Conservation (phyloP, 1,140 invertebrate genomes). For the Uloborus diversus region DNA sequence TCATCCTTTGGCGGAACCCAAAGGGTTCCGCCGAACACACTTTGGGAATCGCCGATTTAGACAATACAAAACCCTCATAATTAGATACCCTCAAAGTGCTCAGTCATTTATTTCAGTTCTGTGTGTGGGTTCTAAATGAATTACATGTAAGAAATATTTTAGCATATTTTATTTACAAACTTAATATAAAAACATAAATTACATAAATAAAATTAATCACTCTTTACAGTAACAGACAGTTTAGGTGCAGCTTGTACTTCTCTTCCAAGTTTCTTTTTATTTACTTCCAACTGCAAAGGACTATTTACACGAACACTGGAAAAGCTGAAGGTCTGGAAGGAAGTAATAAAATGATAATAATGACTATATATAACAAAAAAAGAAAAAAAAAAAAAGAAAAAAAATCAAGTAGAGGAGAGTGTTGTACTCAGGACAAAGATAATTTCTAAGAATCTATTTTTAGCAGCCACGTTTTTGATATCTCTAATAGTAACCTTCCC, state of each 20-base stretch:
- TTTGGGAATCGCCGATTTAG: too few relatives aligned
- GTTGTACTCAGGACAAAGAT: not conserved
- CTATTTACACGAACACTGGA: constrained; percentile 78
- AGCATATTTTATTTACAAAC: not conserved
- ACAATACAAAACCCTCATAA: too few relatives aligned
- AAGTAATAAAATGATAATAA: constrained; percentile 40
- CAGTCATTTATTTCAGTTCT: too few relatives aligned
- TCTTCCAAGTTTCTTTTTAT: constrained; percentile 76
- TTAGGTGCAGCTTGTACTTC: constrained; percentile 75
- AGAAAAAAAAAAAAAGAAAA: not conserved
- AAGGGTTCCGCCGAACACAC: too few relatives aligned
- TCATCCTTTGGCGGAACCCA: too few relatives aligned
- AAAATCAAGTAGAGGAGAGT: not conserved
- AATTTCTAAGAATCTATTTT: too few relatives aligned
- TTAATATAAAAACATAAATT: constrained; percentile 5
- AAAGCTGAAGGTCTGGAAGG: constrained; percentile 76
- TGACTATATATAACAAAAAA: not conserved
- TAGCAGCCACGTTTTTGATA: too few relatives aligned
- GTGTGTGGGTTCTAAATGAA: too few relatives aligned
- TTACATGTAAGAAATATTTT: too few relatives aligned
- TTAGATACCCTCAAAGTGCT: too few relatives aligned
- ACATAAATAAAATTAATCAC: constrained; percentile 25
- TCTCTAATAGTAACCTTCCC: too few relatives aligned
- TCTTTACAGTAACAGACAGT: constrained; percentile 60
- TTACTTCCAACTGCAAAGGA: constrained; percentile 78